phyloP scores from a whole-genome alignment of 2,888 invertebrate species.

The Macropis europaea region DNA sequence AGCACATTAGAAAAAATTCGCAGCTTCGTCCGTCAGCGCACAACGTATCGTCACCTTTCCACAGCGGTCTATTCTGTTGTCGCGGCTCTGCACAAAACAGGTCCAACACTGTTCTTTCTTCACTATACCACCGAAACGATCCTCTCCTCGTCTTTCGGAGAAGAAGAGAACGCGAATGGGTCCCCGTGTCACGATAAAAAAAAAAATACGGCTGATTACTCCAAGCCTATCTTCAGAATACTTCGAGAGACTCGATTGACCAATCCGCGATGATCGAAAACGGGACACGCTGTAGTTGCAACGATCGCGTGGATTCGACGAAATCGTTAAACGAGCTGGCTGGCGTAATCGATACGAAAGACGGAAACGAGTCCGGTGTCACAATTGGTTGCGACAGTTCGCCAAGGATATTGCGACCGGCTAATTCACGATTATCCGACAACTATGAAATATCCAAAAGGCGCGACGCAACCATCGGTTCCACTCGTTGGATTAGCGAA shows the following conservation, averaged over 20 bases:
- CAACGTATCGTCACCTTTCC: constrained; percentile 81
- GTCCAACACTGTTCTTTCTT: constrained; percentile 41
- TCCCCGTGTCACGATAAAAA: too few relatives aligned
- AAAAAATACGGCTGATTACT: constrained; percentile 52
- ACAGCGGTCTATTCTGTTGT: constrained; percentile 77
- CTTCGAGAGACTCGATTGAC: not conserved
- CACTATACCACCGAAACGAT: not conserved
- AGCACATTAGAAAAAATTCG: constrained; percentile 95
- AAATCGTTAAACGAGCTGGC: constrained; percentile 12
- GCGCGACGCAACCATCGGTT: constrained; percentile 26
- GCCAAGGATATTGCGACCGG: constrained; percentile 45
- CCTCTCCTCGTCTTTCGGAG: not conserved
- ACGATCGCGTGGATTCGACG: constrained; percentile 2
- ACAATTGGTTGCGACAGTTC: constrained; percentile 40
- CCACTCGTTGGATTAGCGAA: constrained; percentile 29
- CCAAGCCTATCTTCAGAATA: constrained; percentile 59
- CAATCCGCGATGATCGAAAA: not conserved
- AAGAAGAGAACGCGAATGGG: not conserved
- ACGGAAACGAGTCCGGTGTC: constrained; percentile 48
- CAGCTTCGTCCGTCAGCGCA: constrained; percentile 90
- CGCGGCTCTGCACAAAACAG: constrained; percentile 77
- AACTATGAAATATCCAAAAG: constrained; percentile 15
- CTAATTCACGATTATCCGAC: constrained; percentile 40
- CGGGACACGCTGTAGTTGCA: not conserved
- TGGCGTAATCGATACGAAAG: constrained; percentile 36